Conservation (phyloP, 2,888 invertebrate genomes). For the Polymixis lichenea region DNA sequence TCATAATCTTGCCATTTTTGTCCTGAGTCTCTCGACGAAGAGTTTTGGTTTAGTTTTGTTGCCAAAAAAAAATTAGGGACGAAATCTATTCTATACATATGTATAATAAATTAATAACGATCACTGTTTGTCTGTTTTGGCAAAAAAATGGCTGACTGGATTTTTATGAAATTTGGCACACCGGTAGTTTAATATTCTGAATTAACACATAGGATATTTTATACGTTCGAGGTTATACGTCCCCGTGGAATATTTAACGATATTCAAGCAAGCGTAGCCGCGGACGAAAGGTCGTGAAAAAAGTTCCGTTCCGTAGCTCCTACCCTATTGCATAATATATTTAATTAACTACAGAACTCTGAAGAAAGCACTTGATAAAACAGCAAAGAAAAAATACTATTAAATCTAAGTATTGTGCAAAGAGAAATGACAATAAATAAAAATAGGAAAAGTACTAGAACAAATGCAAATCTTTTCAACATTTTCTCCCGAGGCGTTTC, state of each 20-base stretch:
- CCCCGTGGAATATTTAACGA: too few relatives aligned
- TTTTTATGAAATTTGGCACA: too few relatives aligned
- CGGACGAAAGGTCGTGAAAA: too few relatives aligned
- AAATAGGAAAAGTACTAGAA: background rate
- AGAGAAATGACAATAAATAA: background rate
- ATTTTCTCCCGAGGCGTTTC: background rate
- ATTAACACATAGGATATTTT: too few relatives aligned
- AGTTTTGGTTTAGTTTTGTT: background rate
- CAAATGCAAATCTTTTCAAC: slow-evolving; percentile 8
- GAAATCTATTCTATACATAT: background rate
- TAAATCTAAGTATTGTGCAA: background rate
- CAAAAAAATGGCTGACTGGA: too few relatives aligned
- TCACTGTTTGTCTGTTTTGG: too few relatives aligned
- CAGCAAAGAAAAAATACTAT: background rate
- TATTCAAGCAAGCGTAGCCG: too few relatives aligned
- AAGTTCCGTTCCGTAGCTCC: too few relatives aligned
- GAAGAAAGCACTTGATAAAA: background rate
- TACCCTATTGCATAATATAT: background rate
- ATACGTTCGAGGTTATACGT: too few relatives aligned
- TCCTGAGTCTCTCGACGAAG: background rate
- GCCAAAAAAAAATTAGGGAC: background rate
- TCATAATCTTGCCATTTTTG: background rate
- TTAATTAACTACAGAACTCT: background rate
- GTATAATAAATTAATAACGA: too few relatives aligned
- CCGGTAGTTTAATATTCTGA: too few relatives aligned